A percentile compares a stretch with the other conserved stretches of the same genome.
Evolutionary conservation across 2,888 invertebrate species (phyloP).

Genomic region (Desoria tigrina): DNA sequence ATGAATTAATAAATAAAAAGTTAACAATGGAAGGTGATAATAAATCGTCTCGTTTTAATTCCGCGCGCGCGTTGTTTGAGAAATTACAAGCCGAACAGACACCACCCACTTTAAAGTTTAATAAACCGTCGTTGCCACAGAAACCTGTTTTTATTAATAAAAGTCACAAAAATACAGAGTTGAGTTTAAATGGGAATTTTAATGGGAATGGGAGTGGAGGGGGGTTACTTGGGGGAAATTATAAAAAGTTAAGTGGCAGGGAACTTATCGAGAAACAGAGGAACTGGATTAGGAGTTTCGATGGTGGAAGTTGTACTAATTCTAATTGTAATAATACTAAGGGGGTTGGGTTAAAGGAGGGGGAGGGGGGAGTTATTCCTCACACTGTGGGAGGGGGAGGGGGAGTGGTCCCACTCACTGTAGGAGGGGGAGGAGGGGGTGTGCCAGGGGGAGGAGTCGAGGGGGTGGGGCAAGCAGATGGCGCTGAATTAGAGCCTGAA

Average conservation of each 20-base stretch:
- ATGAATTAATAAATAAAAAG: conserved; percentile 1
- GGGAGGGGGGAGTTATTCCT: neutral
- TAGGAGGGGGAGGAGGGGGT: conserved; percentile 59
- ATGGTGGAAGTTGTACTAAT: conserved; percentile 58
- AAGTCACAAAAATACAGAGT: no score
- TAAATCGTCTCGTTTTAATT: conserved; percentile 69
- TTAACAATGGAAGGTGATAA: neutral
- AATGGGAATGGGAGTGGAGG: no score
- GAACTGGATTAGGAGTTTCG: conserved; percentile 90
- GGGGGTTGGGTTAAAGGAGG: no score
- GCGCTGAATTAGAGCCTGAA: no score
- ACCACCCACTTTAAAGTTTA: conserved; percentile 23
- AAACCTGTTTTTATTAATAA: conserved; percentile 68
- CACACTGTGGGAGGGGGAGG: conserved; percentile 27
- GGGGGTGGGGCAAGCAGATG: neutral
- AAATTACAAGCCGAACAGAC: conserved; percentile 63
- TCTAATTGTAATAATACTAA: neutral
- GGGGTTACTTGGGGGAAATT: no score
- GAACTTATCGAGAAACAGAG: conserved; percentile 86
- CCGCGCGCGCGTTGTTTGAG: conserved; percentile 86
- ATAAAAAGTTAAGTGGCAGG: conserved; percentile 62
- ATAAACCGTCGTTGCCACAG: conserved; percentile 56
- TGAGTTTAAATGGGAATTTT: no score
- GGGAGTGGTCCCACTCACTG: conserved; percentile 14
- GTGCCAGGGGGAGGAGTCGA: conserved; percentile 53